Base-by-base conservation (phyloP, 2,113 vertebrate species). In the Phyllostomus hastatus region DNA sequence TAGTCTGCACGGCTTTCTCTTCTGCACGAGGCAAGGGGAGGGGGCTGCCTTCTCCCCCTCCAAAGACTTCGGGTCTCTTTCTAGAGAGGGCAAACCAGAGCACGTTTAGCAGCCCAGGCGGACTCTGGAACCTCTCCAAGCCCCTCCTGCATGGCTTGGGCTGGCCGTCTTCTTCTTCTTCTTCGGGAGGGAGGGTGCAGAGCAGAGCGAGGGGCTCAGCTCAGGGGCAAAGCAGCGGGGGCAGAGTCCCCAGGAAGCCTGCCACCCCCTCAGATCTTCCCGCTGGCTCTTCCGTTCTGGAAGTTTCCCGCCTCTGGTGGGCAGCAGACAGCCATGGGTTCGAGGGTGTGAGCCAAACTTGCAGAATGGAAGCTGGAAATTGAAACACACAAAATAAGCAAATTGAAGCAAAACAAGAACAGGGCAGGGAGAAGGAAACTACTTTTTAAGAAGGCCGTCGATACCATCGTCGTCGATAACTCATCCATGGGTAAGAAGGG, bases 401-500 rank as follows among this genome's bases (percentile, higher is more conserved):
- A 69, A 80, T 48, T 12, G 57, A 87, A 19, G 26, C 15, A 9
- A 50, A 59, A 83, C 61, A 33, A 90, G 90, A 75, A 69, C 59
- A 90, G 35, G 26, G 2, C 35, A 31, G 1, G n/a, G 26, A 90
- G 9, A 96, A 72, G 35, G 14, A 54, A 61, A 67, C 33, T 61
- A 4, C 33, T 35, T 31, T 80, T 75, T 33, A 50, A 50, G 20
- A 82, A 82, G 57, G 16, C 28, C 46, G 35, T 82, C 6, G 10
- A 7, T 26, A 78, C 43, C 41, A 94, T 79, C 26, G 38, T 50
- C 5, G 38, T 50, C 5, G 57, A 28, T 87, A 59, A 73, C 66
- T 82, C 28, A 92, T 48, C 10, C n/a, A 41, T 33, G 31, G 82
- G 70, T 82, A 72, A 95, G 31, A 92, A 89, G 33, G 66, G 26